A percentile compares a stretch with the other conserved stretches of the same genome.
Evolutionary conservation across 2,797 vertebrate species (phyloP).

Genomic region (Acanthis flammea): DNA sequence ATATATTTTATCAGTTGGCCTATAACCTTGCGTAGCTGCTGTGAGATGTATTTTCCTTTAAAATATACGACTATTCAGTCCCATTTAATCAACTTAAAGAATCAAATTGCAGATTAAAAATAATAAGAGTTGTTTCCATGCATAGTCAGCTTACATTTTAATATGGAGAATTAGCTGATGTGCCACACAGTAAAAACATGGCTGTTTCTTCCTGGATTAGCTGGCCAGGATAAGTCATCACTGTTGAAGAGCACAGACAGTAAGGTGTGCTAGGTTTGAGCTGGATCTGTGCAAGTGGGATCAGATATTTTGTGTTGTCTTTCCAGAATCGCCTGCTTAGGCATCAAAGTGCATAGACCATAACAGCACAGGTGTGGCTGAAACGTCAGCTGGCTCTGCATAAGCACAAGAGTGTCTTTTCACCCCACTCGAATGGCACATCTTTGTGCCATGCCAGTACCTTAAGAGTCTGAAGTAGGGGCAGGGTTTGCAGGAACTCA

Average conservation of each 20-base stretch:
- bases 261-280: neutral
- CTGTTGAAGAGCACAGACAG: neutral
- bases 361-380: neutral
- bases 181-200: neutral
- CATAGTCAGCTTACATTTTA: neutral
- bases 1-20: neutral
- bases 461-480: neutral
- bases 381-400: neutral
- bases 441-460: neutral
- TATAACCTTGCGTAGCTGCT: neutral
- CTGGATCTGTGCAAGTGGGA: neutral
- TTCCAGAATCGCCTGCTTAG: neutral
- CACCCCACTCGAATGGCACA: neutral
- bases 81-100: neutral
- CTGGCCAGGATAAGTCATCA: neutral
- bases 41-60: neutral
- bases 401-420: neutral
- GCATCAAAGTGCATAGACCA: rapidly evolving
- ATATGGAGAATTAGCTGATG: neutral
- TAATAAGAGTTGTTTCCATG: neutral
- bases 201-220: neutral
- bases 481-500: neutral
- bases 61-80: neutral
- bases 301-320: neutral
- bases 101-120: neutral